Evolutionary conservation across 2,797 vertebrate species (phyloP).

Genomic region (Paratrypauchen microcephalus): DNA sequence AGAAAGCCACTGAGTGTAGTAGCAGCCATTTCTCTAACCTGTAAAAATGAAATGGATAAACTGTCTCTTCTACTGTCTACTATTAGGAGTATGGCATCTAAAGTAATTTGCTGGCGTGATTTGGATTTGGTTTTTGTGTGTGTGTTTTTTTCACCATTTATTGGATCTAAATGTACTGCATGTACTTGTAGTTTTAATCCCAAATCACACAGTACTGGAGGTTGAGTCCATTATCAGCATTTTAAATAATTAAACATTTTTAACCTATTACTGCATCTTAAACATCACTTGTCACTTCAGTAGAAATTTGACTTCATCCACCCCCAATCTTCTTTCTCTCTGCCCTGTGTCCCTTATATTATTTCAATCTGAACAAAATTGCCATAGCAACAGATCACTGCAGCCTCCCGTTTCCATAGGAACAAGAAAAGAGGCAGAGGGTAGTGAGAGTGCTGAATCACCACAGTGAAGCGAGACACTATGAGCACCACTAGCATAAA

Average conservation of each 20-base stretch:
- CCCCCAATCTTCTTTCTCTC: conserved; percentile 60
- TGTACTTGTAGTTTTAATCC: too few species aligned
- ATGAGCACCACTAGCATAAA: conserved; percentile 53
- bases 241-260: background rate
- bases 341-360: conserved; percentile 63
- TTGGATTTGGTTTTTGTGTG: too few species aligned
- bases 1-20: conserved; percentile 94
- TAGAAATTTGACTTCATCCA: conserved; percentile 58
- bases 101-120: too few species aligned
- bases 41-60: conserved; percentile 3
- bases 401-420: conserved; percentile 78
- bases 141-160: too few species aligned
- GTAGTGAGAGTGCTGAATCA: conserved; percentile 72
- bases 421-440: conserved; percentile 63
- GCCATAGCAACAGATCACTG: conserved; percentile 82
- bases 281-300: background rate
- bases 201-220: background rate
- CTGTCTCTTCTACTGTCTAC: background rate
- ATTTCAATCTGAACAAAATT: conserved; percentile 73
- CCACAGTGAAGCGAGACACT: conserved; percentile 62
- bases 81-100: background rate
- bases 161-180: too few species aligned
- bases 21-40: conserved; percentile 98
- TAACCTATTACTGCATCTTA: background rate
- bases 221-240: background rate